phyloP scores from a whole-genome alignment of 2,888 invertebrate genomes.

The Tetragonisca angustula region DNA sequence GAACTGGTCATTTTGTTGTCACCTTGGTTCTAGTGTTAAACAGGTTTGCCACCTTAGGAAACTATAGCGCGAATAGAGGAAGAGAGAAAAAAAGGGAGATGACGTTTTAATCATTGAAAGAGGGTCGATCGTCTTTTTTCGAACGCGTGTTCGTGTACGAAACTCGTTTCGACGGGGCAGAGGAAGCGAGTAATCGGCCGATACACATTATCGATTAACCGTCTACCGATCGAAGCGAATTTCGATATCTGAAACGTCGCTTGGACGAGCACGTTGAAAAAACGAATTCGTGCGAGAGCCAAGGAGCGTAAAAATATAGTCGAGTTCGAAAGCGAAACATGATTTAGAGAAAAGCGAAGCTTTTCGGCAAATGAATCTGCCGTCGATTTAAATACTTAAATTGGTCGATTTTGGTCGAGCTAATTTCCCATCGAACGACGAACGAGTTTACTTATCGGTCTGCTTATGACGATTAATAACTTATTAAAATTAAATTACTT shows the following conservation, averaged over 20 bases:
- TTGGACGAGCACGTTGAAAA: constrained; percentile 26
- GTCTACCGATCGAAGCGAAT: constrained; percentile 43
- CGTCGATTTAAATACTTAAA: not conserved
- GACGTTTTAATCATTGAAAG: constrained; percentile 30
- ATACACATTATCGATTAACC: constrained; percentile 45
- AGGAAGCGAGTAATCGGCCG: constrained; percentile 36
- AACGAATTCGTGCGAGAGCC: constrained; percentile 9
- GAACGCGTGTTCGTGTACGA: not conserved
- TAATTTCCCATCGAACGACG: not conserved
- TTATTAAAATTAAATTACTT: not conserved
- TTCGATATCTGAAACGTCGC: constrained; percentile 50
- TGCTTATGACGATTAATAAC: not conserved
- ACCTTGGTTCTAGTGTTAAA: not conserved
- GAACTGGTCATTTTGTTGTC: no score
- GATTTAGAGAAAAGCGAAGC: not conserved
- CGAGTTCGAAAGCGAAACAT: not conserved
- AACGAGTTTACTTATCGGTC: not conserved
- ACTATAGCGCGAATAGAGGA: not conserved
- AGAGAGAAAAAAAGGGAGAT: constrained; percentile 21
- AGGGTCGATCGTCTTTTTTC: constrained; percentile 6
- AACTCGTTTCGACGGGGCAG: constrained; percentile 1
- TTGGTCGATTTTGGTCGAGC: not conserved
- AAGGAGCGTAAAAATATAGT: constrained; percentile 14
- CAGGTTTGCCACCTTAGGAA: constrained; percentile 3
- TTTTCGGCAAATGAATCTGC: not conserved